Evolutionary conservation across 2,888 invertebrate genomes (phyloP), one percentile per base, ranked within the genome.

Genomic region (Caenorhabditis becei): DNA sequence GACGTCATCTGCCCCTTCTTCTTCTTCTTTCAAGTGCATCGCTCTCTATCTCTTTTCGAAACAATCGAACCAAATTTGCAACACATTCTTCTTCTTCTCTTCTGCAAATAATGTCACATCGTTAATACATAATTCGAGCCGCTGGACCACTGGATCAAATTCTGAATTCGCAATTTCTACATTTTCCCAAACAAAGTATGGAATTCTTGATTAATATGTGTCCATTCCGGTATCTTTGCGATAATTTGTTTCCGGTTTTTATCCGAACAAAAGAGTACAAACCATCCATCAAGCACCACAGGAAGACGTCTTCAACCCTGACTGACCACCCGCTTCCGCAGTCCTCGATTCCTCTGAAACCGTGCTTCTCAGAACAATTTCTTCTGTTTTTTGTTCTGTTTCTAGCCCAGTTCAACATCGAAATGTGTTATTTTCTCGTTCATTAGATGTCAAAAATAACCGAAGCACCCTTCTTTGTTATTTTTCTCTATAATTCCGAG

Each of bases 251-350:
- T 8, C 11, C 20, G 32, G 18, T 20, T 32, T 44, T 16, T 20
- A 10, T 32, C 1, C 10, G 16, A 23, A 20, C 1, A 20, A 14
- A 16, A 23, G 11, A 53, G 53, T 70, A 61, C 71, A 54, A 41
- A 8, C 32, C 53, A 62, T 54, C 18, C 53, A 53, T 62, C 71
- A 70, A n/a, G 41, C 11, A 41, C 14, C 20, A 54, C 71, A 71
- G 71, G 71, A 71, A 71, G 41, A 62, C 37, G 62, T 10, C 62
- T 53, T 71, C 71, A n/a, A 71, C 61, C 23, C 24, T 69, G 20
- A 41, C 14, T 47, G 47, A 47, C 32, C 32, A 32, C 10, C 10
- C 32, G 32, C 5, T 10, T 32, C 32, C 32, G 10, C 32, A 7
- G 41, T 10, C 8, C 28, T 28, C 26, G n/a, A 18, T 18, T 54